Evolutionary conservation across 2,113 vertebrate species (phyloP).

Genomic region (Epinephelus lanceolatus): DNA sequence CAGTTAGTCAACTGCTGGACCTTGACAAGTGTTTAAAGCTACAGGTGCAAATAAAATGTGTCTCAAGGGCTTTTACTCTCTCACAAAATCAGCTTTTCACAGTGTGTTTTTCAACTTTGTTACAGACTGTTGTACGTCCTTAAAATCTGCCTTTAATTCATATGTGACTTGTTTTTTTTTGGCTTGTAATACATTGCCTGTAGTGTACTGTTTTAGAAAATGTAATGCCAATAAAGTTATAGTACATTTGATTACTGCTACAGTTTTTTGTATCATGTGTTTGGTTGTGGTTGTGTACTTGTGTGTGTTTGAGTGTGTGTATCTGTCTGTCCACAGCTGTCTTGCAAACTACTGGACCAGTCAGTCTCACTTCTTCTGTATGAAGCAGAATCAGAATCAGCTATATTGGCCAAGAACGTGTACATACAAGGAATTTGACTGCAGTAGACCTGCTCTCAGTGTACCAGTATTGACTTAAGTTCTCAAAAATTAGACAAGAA

Average conservation of each 20-base stretch:
- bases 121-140: neutral
- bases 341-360: no score
- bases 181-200: neutral
- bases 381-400: no score
- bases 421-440: no score
- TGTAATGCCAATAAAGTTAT: slow-evolving; percentile 1
- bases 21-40: neutral
- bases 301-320: no score
- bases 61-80: neutral
- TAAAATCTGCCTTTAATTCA: neutral
- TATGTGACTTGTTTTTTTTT: neutral
- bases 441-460: no score
- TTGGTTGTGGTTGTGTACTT: neutral
- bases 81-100: neutral
- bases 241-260: neutral
- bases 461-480: no score
- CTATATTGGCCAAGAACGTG: no score
- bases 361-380: no score
- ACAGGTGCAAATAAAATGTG: neutral
- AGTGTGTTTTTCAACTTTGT: neutral
- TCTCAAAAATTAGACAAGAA: no score
- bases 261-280: neutral
- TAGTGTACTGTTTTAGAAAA: neutral
- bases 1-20: no score
- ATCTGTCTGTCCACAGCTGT: no score